Evolutionary conservation across 2,113 vertebrate genomes (phyloP).

Genomic region (Burhinus oedicnemus): DNA sequence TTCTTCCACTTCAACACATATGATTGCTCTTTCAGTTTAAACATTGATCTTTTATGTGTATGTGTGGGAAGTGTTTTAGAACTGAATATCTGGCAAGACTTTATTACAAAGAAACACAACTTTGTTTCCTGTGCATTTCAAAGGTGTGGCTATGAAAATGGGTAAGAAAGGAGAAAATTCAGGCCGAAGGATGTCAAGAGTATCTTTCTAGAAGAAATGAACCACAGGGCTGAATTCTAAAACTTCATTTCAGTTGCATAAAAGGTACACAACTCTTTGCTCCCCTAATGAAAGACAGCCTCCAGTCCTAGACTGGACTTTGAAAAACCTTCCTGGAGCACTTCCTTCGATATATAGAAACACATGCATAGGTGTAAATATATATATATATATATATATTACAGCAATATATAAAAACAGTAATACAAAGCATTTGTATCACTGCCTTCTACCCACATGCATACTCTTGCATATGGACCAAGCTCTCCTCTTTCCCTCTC

Average conservation of each 20-base stretch:
- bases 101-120: background rate
- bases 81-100: background rate
- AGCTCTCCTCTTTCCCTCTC: too few relatives aligned
- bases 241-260: background rate
- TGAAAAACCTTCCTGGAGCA: background rate
- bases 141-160: background rate
- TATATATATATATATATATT: too few relatives aligned
- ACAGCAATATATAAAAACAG: background rate
- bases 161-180: background rate
- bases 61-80: background rate
- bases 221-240: background rate
- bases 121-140: background rate
- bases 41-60: background rate
- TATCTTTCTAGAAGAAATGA: background rate
- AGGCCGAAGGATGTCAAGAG: background rate
- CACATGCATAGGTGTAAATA: background rate
- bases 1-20: background rate
- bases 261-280: background rate
- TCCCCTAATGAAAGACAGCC: background rate
- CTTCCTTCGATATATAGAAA: background rate
- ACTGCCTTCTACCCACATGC: background rate
- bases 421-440: background rate
- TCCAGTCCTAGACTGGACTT: background rate
- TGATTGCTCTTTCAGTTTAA: background rate
- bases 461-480: fast-evolving